Evolutionary conservation across 2,113 vertebrate genomes (phyloP).

Genomic region (Chloebia gouldiae): DNA sequence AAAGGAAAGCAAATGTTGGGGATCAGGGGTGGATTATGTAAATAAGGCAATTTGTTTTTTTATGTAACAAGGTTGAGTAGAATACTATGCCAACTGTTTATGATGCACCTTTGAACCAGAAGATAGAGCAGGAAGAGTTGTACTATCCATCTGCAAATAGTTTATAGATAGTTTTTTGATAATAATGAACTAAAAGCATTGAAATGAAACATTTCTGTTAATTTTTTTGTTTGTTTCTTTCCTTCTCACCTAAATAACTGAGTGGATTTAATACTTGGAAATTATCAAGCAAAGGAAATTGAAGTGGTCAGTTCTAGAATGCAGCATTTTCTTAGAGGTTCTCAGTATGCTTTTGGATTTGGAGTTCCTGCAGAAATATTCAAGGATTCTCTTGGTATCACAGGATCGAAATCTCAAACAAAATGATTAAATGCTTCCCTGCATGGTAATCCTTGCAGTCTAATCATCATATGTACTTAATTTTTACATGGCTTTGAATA

Average conservation of each 20-base stretch:
- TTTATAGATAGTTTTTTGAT: not conserved
- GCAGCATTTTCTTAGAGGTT: not conserved
- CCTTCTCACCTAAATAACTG: not conserved
- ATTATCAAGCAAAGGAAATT: not conserved
- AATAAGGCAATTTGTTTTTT: not conserved
- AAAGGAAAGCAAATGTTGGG: not conserved
- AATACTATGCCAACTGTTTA: not conserved
- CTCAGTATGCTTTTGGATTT: not conserved
- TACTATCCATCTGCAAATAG: not conserved
- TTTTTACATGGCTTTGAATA: not conserved
- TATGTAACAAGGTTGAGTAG: not conserved
- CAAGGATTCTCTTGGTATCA: not conserved
- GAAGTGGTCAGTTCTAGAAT: not conserved
- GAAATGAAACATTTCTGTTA: not conserved
- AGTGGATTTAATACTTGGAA: not conserved
- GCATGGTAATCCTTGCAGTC: not conserved
- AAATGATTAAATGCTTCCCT: not conserved
- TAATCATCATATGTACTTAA: not conserved
- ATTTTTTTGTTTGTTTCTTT: not conserved
- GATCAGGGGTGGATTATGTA: accelerated
- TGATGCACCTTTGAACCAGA: not conserved
- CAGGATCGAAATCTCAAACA: not conserved
- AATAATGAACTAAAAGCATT: not conserved
- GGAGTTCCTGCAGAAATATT: not conserved
- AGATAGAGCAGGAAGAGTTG: not conserved